Evolutionary conservation across 2,888 invertebrate genomes (phyloP).

Genomic region (Yponomeuta cagnagella): DNA sequence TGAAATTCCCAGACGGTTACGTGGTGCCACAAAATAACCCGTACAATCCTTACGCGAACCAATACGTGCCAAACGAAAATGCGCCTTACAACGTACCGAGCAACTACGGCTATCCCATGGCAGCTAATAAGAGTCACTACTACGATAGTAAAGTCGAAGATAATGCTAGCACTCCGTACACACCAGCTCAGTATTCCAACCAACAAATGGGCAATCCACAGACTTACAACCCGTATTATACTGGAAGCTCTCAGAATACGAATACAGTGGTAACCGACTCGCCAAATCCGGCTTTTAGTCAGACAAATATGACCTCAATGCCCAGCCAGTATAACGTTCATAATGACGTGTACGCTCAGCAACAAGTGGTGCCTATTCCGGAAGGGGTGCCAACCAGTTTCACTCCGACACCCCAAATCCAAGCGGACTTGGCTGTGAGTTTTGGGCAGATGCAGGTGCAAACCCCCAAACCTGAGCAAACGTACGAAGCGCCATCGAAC

Average conservation of each 20-base stretch:
- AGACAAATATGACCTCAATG: conserved; percentile 16
- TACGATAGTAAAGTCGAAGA: background rate
- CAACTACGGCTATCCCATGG: conserved; percentile 41
- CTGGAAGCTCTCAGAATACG: conserved; percentile 47
- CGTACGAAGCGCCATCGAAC: background rate
- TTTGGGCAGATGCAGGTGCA: conserved; percentile 60
- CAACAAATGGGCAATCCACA: conserved; percentile 43
- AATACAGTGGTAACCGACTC: conserved; percentile 49
- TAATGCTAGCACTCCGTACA: conserved; percentile 39
- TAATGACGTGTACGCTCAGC: conserved; percentile 29
- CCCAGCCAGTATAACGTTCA: conserved; percentile 24
- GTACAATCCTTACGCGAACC: conserved; percentile 42
- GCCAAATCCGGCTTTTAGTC: conserved; percentile 25
- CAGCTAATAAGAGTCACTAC: conserved; percentile 19
- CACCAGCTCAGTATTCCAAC: conserved; percentile 49
- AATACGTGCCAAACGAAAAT: conserved; percentile 40
- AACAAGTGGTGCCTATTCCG: conserved; percentile 29
- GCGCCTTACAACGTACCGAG: conserved; percentile 39
- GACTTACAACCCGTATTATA: conserved; percentile 55
- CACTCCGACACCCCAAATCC: conserved; percentile 25
- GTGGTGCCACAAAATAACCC: conserved; percentile 45
- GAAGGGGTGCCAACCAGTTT: conserved; percentile 32
- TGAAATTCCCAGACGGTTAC: conserved; percentile 59
- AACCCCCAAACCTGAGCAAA: conserved; percentile 35
- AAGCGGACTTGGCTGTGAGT: conserved; percentile 43